Evolutionary conservation across 2,888 invertebrate genomes (phyloP), one percentile per base, ranked within the genome.

Genomic region (Diadromus collaris): DNA sequence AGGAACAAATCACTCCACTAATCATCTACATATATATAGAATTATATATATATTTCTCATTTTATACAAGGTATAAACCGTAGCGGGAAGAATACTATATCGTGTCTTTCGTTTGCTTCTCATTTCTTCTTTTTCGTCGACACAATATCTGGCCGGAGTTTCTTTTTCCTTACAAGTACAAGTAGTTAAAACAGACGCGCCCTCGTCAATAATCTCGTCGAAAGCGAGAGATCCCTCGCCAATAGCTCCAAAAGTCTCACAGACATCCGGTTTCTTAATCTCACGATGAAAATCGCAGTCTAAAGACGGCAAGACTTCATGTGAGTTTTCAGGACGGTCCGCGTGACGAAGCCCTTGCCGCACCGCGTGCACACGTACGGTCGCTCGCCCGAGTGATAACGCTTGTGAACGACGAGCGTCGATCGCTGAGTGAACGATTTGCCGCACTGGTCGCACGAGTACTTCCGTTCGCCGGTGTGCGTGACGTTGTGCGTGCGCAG

Each of bases 401-500:
- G 88, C 46, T 91, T 90, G 84, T 94, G 93, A 2, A 92, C 91
- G 1, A 92, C 92, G 46, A 94, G 83, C 0, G 93, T 92, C 72
- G 92, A 93, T 81, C 92, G 92, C 79, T 94, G 92, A 56, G 93
- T 93, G 83, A 94, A 94, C 1, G 92, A 88, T 83, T 93, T 94
- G 44, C 92, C 92, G 78, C 94, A 94, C 76, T 92, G 90, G 6
- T 92, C 91, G 80, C 94, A 94, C 48, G 92, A 91, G 61, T 91
- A 93, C 3, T 93, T 93, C 68, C 93, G 91, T 0, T 92, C 89
- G 2, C 93, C 93, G 1, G 92, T 92, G 76, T 94, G 94, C 0
- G 91, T 92, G 0, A 93, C 92, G 88, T 92, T 92, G 71, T 94
- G 94, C 0, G 92, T 90, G 41, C 91, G 92, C 67, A 94, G 83